Evolutionary conservation across 1,140 invertebrate genomes (phyloP).

Genomic region (Phthorimaea operculella): DNA sequence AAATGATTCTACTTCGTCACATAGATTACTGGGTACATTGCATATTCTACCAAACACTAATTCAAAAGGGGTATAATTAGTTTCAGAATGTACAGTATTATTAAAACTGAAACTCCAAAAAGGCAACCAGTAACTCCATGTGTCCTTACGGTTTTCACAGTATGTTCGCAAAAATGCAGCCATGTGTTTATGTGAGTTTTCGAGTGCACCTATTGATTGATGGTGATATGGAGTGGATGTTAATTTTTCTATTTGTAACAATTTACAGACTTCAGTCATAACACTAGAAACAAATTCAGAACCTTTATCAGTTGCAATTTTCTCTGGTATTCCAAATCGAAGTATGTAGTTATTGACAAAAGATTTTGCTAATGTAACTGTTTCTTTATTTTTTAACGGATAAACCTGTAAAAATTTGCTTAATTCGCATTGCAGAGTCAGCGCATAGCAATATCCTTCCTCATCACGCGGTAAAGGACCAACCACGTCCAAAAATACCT

Average conservation of each 20-base stretch:
- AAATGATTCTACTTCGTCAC: too few relatives aligned
- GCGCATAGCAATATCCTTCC: not conserved
- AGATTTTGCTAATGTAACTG: not conserved
- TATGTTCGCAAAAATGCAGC: conserved; percentile 12
- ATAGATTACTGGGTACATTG: too few relatives aligned
- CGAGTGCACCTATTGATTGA: conserved; percentile 13
- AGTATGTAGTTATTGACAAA: conserved; percentile 9
- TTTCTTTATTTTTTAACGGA: conserved; percentile 1
- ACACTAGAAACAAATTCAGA: conserved; percentile 9
- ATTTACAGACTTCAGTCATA: conserved; percentile 10
- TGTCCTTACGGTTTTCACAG: conserved; percentile 6
- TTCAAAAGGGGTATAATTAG: conserved; percentile 18
- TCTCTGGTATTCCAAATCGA: conserved; percentile 6
- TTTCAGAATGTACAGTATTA: conserved; percentile 15
- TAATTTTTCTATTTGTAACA: conserved; percentile 13
- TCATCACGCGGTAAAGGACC: conserved; percentile 8
- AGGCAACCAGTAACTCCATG: conserved; percentile 17
- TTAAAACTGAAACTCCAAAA: conserved; percentile 18
- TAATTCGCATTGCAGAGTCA: conserved; percentile 9
- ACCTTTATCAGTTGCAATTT: conserved; percentile 7
- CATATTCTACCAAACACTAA: conserved; percentile 14
- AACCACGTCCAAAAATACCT: conserved; percentile 15
- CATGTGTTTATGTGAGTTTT: conserved; percentile 15
- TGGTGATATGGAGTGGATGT: conserved; percentile 15
- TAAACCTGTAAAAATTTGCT: conserved; percentile 7